These are phyloP conservation scores for Pleuronectes platessa DNA, from an alignment of 2,113 vertebrate species.

Conservation along the genomic window DNA sequence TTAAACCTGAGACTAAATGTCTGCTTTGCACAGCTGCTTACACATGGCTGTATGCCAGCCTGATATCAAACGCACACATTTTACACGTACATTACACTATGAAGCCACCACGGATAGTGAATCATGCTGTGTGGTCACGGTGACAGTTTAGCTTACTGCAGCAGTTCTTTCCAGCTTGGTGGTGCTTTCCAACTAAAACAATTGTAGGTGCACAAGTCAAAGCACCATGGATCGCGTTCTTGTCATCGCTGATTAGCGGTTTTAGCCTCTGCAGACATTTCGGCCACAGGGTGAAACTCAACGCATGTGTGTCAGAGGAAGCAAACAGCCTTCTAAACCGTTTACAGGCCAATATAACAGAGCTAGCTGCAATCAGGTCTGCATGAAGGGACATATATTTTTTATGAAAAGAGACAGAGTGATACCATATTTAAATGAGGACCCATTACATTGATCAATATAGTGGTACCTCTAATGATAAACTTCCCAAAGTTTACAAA, in stretches of 20 bases:
- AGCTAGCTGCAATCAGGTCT: background rate
- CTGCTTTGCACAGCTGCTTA: slow-evolving; percentile 54
- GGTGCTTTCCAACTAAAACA: background rate
- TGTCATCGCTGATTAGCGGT: background rate
- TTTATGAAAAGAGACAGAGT: no score
- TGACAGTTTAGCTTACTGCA: background rate
- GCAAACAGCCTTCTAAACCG: background rate
- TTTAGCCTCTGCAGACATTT: no score
- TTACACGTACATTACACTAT: slow-evolving; percentile 6
- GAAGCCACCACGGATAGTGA: slow-evolving; percentile 20
- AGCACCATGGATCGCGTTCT: background rate
- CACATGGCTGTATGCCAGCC: slow-evolving; percentile 37
- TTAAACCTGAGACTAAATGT: slow-evolving; percentile 29
- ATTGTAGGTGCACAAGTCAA: background rate
- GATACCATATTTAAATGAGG: no score
- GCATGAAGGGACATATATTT: background rate
- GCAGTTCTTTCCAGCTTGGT: background rate
- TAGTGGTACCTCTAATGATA: no score
- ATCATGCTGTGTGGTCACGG: slow-evolving; percentile 1
- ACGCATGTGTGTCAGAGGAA: background rate
- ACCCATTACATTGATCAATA: no score
- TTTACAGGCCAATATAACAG: background rate
- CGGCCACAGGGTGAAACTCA: no score
- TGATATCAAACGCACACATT: slow-evolving; percentile 30
- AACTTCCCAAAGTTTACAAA: no score